These are phyloP conservation scores for Cryptomyrus ogoouensis DNA, from an alignment of 2,113 vertebrate genomes.

Conservation along the genomic window DNA sequence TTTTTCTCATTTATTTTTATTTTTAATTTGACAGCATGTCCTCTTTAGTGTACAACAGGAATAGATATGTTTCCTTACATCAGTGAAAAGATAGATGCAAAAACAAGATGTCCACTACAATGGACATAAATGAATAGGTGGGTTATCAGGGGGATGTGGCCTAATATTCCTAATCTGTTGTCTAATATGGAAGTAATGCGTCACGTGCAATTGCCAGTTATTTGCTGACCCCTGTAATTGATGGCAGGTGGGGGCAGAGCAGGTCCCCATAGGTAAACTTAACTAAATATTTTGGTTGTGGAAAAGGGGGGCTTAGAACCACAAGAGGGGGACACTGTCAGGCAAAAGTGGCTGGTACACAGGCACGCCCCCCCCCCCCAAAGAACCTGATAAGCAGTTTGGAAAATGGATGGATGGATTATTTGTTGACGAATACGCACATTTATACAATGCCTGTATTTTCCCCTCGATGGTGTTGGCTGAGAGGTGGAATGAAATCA, in stretches of 20 bases:
- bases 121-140: no score
- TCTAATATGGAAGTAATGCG: neutral
- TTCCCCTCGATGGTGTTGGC: neutral
- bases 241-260: neutral
- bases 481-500: neutral
- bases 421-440: neutral
- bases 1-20: no score
- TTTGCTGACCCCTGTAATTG: neutral
- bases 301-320: neutral
- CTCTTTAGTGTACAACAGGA: no score
- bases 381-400: neutral
- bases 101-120: no score
- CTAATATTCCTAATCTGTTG: neutral
- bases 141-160: neutral
- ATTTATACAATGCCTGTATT: neutral
- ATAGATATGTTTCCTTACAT: no score
- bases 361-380: no score
- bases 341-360: neutral
- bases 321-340: neutral
- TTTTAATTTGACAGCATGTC: no score
- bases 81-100: no score
- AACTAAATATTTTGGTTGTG: neutral
- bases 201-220: neutral
- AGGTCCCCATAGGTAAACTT: neutral
- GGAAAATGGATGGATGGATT: neutral